Evolutionary conservation across 2,113 vertebrate genomes (phyloP).

Genomic region (Speoplatyrhinus poulsoni): DNA sequence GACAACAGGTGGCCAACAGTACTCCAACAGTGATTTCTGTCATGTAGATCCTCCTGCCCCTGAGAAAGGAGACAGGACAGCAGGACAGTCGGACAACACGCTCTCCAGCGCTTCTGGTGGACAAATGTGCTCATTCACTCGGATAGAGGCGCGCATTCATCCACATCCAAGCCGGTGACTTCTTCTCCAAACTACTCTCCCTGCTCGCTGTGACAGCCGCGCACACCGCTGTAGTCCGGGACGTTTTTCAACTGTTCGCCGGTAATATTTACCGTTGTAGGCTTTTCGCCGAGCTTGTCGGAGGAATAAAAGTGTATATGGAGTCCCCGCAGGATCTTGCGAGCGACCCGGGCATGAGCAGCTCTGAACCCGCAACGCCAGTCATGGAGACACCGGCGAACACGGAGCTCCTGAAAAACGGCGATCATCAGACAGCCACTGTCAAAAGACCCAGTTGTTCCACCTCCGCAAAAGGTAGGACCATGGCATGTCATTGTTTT

Average conservation of each 20-base stretch:
- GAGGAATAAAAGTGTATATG: slow-evolving; percentile 60
- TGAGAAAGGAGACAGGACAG: slow-evolving; percentile 29
- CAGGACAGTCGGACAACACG: not conserved
- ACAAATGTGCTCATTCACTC: not conserved
- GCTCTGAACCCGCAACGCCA: slow-evolving; percentile 73
- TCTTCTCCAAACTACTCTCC: not conserved
- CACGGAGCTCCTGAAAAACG: slow-evolving; percentile 71
- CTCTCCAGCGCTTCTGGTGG: slow-evolving; percentile 36
- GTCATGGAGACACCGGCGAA: slow-evolving; percentile 73
- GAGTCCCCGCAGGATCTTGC: slow-evolving; percentile 80
- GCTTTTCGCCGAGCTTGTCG: not conserved
- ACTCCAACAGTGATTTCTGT: too few species aligned
- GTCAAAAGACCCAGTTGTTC: slow-evolving; percentile 78
- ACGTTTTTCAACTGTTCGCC: not conserved
- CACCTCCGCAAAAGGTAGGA: slow-evolving; percentile 75
- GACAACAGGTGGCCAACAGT: too few species aligned
- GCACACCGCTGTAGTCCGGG: not conserved
- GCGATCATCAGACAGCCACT: slow-evolving; percentile 70
- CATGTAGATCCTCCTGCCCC: slow-evolving; percentile 17
- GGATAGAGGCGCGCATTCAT: slow-evolving; percentile 1
- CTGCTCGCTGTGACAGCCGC: not conserved
- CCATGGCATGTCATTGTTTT: too few species aligned
- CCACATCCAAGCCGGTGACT: not conserved
- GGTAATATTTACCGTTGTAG: not conserved
- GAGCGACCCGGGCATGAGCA: slow-evolving; percentile 76